Conservation (phyloP, 2,888 invertebrate genomes). For the Enchytraeus crypticus region DNA sequence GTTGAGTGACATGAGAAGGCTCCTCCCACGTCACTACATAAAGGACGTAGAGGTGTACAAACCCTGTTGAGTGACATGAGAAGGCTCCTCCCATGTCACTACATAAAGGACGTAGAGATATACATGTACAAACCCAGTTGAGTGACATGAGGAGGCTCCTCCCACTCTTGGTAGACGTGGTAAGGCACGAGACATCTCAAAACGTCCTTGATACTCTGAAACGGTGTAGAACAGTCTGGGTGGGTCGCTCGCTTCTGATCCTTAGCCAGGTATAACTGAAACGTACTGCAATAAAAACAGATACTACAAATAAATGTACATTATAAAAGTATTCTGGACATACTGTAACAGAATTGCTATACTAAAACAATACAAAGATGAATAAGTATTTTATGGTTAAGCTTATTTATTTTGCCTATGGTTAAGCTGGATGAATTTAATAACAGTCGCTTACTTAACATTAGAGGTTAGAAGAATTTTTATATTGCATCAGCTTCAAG, state of each 20-base stretch:
- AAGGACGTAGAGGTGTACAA: too few relatives aligned
- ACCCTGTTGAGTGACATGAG: background rate
- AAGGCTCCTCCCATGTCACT: background rate
- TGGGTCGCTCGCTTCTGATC: conserved; percentile 9
- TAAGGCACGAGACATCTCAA: conserved; percentile 2
- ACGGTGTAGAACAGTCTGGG: conserved; percentile 4
- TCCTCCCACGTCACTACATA: background rate
- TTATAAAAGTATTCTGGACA: too few relatives aligned
- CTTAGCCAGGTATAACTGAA: conserved; percentile 5
- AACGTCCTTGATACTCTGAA: conserved; percentile 4
- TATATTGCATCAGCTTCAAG: too few relatives aligned
- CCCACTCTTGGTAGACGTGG: conserved; percentile 6
- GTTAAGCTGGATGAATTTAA: too few relatives aligned
- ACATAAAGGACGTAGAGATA: background rate
- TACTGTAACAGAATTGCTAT: too few relatives aligned
- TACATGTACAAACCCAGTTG: too few relatives aligned
- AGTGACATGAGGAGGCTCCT: background rate
- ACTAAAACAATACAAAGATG: too few relatives aligned
- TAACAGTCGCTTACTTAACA: too few relatives aligned
- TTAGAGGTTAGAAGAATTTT: too few relatives aligned
- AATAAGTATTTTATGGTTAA: too few relatives aligned
- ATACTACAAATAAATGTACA: too few relatives aligned
- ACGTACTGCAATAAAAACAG: background rate
- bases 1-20: background rate
- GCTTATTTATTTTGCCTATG: too few relatives aligned